A percentile compares a stretch with the other conserved stretches of the same genome.
These are phyloP conservation scores for Clostera curtula DNA, from an alignment of 2,888 invertebrate species.

Conservation along the genomic window DNA sequence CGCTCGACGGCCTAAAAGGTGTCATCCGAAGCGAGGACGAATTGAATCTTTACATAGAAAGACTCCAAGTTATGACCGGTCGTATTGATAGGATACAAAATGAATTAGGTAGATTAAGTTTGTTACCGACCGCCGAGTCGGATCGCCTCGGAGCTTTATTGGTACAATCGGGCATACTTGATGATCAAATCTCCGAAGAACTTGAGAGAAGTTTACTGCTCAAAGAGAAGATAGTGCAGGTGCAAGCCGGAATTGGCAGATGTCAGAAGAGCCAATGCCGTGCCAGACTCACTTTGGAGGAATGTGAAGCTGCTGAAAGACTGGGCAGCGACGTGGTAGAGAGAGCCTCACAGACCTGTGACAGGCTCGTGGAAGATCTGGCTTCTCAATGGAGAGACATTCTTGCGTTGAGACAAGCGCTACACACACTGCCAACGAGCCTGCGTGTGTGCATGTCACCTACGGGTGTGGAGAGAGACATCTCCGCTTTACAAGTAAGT, in stretches of 20 bases:
- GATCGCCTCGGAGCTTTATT: slow-evolving; percentile 84
- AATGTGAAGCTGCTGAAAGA: slow-evolving; percentile 82
- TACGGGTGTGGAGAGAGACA: slow-evolving; percentile 83
- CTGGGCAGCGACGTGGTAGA: slow-evolving; percentile 86
- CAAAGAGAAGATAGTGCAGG: slow-evolving; percentile 82
- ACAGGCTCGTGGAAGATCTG: slow-evolving; percentile 80
- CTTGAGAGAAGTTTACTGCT: slow-evolving; percentile 82
- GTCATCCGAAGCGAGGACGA: slow-evolving; percentile 90
- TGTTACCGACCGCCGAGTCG: slow-evolving; percentile 83
- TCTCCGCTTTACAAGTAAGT: slow-evolving; percentile 74
- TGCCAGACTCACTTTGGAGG: slow-evolving; percentile 78
- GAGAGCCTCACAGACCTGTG: slow-evolving; percentile 83
- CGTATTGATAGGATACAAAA: slow-evolving; percentile 87
- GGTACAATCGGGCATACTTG: slow-evolving; percentile 80
- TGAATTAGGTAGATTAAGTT: slow-evolving; percentile 83
- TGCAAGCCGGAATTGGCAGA: slow-evolving; percentile 81
- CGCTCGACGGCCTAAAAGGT: slow-evolving; percentile 82
- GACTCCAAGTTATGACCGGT: slow-evolving; percentile 83
- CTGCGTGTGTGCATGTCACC: slow-evolving; percentile 86
- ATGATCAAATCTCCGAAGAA: slow-evolving; percentile 84
- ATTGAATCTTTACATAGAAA: slow-evolving; percentile 85
- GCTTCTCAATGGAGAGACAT: slow-evolving; percentile 85
- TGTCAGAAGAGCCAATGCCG: slow-evolving; percentile 81
- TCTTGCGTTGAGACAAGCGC: slow-evolving; percentile 81
- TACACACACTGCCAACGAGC: slow-evolving; percentile 85